Percentiles rank a stretch among this genome's conserved stretches.
Conservation (phyloP, 2,888 invertebrate species). For the Drosophila conformis region DNA sequence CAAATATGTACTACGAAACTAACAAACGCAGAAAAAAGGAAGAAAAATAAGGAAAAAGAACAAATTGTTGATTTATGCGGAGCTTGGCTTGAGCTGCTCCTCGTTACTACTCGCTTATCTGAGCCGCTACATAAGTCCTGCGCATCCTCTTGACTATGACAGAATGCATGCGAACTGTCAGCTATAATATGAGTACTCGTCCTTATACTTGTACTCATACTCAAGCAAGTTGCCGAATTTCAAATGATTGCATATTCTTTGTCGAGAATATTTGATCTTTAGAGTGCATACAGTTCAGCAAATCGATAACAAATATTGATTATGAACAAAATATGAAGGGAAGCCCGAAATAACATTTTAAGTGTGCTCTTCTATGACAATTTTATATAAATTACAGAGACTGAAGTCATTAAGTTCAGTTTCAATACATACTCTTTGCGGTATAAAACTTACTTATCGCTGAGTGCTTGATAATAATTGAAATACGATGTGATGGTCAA, state of each 20-base stretch:
- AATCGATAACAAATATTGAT: constrained; percentile 32
- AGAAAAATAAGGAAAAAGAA: background rate
- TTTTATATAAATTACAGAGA: background rate
- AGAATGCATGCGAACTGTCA: constrained; percentile 35
- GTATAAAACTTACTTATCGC: background rate
- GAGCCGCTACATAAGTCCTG: background rate
- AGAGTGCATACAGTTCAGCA: constrained; percentile 15
- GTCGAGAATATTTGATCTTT: constrained; percentile 15
- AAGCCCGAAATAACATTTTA: background rate
- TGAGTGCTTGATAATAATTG: too few species aligned
- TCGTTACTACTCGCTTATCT: constrained; percentile 12
- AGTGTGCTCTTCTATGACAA: background rate
- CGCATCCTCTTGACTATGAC: constrained; percentile 9
- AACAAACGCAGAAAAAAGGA: constrained; percentile 6
- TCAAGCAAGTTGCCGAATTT: constrained; percentile 15
- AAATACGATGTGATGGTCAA: background rate
- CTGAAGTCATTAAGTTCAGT: background rate
- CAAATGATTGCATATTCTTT: constrained; percentile 24
- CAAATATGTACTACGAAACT: constrained; percentile 32
- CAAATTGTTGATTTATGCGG: constrained; percentile 29
- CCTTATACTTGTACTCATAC: background rate
- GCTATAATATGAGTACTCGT: constrained; percentile 17
- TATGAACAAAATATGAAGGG: background rate
- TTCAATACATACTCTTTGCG: background rate
- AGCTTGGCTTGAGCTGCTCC: background rate